Percentiles rank a stretch among this genome's conserved stretches.
phyloP scores from a whole-genome alignment of 2,797 vertebrate species.

The Acanthurus lineatus region DNA sequence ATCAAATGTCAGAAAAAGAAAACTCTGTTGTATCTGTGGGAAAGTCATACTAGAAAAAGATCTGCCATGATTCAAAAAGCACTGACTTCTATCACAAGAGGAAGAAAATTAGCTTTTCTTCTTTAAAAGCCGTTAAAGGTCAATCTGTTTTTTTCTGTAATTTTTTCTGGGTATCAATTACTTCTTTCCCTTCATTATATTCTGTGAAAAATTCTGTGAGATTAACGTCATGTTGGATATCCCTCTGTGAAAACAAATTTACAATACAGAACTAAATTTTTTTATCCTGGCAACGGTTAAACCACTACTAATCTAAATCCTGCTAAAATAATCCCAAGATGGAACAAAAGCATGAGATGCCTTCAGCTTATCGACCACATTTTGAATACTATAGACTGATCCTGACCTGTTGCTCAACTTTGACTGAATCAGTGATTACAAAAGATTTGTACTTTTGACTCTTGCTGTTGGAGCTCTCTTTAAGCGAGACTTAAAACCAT shows the following conservation, averaged over 20 bases:
- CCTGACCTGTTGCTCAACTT: constrained; percentile 32
- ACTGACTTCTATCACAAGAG: constrained; percentile 48
- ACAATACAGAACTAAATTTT: constrained; percentile 6
- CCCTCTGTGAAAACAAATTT: constrained; percentile 21
- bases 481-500: constrained; percentile 49
- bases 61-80: constrained; percentile 66
- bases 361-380: constrained; percentile 19
- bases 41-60: constrained; percentile 67
- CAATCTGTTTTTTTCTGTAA: constrained; percentile 25
- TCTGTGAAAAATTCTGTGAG: constrained; percentile 3
- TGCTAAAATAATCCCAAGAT: constrained; percentile 27
- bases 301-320: background rate
- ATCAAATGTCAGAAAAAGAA: constrained; percentile 54
- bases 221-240: constrained; percentile 2
- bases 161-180: background rate
- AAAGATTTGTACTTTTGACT: constrained; percentile 10
- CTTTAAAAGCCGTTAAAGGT: constrained; percentile 41
- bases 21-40: constrained; percentile 61
- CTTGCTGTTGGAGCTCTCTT: constrained; percentile 41
- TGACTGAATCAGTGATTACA: constrained; percentile 30
- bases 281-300: constrained; percentile 10
- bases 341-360: constrained; percentile 26
- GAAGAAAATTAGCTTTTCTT: constrained; percentile 27
- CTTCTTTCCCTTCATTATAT: background rate
- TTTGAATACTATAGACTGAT: constrained; percentile 23